These are phyloP conservation scores for Sparus aurata DNA, from an alignment of 2,797 vertebrate species.

Conservation along the genomic window DNA sequence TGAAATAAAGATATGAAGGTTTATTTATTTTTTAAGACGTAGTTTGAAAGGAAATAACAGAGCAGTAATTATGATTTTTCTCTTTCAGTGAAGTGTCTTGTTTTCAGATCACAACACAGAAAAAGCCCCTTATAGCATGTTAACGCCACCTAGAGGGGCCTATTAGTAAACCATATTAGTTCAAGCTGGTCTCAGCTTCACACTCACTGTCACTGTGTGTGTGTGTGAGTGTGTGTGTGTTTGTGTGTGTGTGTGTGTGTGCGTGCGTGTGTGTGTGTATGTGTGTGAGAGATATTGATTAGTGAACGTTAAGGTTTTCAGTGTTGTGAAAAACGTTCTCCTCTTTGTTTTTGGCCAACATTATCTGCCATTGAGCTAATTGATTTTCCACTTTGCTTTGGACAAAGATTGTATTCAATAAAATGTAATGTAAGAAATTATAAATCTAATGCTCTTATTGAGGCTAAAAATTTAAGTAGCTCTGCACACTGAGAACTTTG, in stretches of 20 bases:
- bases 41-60: slow-evolving; percentile 2
- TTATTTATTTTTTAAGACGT: background rate
- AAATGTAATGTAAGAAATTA: background rate
- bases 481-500: too few relatives aligned
- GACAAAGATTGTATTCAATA: background rate
- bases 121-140: slow-evolving; percentile 75
- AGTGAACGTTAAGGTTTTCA: background rate
- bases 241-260: too few relatives aligned
- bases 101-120: slow-evolving; percentile 61
- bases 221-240: background rate
- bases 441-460: too few relatives aligned
- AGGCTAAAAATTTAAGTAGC: background rate
- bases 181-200: slow-evolving; percentile 1
- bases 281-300: slow-evolving; percentile 1
- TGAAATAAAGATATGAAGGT: slow-evolving; percentile 12
- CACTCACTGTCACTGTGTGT: slow-evolving; percentile 5
- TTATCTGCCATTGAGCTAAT: slow-evolving; percentile 31
- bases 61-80: slow-evolving; percentile 18
- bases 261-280: too few relatives aligned
- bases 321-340: slow-evolving; percentile 10
- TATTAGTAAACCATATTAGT: slow-evolving; percentile 61
- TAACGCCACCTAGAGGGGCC: slow-evolving; percentile 88
- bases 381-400: background rate
- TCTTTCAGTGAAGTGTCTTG: slow-evolving; percentile 37
- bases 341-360: slow-evolving; percentile 19